Conservation (phyloP, 1,140 invertebrate species). For the Augochlora pura region DNA sequence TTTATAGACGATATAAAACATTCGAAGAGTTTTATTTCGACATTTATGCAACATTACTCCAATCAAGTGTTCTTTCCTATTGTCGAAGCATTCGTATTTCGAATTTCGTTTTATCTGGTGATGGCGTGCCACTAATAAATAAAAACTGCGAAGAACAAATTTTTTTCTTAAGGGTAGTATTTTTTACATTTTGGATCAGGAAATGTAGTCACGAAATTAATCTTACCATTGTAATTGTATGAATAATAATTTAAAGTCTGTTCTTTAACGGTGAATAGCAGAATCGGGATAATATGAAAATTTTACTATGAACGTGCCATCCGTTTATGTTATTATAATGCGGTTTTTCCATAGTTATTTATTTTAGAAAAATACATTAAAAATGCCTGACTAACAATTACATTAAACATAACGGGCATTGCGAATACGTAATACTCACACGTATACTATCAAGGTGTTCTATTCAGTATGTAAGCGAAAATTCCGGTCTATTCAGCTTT, state of each 20-base stretch:
- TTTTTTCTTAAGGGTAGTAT: not conserved
- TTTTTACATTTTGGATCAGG: not conserved
- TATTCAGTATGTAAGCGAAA: slow-evolving; percentile 8
- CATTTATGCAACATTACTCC: slow-evolving; percentile 11
- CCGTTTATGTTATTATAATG: slow-evolving; percentile 29
- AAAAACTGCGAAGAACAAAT: not conserved
- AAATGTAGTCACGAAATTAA: not conserved
- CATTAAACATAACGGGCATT: slow-evolving; percentile 31
- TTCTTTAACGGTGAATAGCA: not conserved
- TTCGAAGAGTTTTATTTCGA: slow-evolving; percentile 18
- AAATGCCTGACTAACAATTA: slow-evolving; percentile 50
- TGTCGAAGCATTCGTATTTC: slow-evolving; percentile 23
- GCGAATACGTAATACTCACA: slow-evolving; percentile 14
- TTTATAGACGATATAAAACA: slow-evolving; percentile 38
- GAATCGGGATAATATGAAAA: slow-evolving; percentile 23
- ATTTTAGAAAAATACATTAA: slow-evolving; percentile 55
- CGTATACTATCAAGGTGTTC: not conserved
- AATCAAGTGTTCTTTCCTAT: slow-evolving; percentile 21
- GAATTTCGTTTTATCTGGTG: slow-evolving; percentile 16
- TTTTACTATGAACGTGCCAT: slow-evolving; percentile 6
- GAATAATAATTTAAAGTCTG: not conserved
- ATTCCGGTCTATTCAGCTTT: not conserved
- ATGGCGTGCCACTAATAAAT: not conserved
- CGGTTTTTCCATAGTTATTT: slow-evolving; percentile 43
- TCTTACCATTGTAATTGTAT: not conserved